Conservation (phyloP, 2,113 vertebrate species). For the Atlantisia rogersi region DNA sequence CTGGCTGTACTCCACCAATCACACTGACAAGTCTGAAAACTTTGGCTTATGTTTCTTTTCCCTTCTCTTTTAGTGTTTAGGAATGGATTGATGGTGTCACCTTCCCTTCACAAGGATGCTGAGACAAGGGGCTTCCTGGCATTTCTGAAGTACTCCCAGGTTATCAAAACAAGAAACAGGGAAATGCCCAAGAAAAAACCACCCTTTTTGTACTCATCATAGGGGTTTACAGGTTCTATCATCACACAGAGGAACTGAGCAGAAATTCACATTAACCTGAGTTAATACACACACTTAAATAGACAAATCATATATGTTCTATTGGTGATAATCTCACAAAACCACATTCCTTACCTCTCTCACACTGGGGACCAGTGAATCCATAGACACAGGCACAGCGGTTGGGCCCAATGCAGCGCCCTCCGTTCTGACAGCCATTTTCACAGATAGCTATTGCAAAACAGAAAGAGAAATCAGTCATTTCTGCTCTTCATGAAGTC, state of each 20-base stretch:
- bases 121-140: neutral
- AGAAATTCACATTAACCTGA: neutral
- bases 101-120: neutral
- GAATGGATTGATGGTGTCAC: neutral
- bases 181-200: neutral
- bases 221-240: neutral
- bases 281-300: neutral
- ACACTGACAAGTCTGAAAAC: neutral
- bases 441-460: constrained; percentile 88
- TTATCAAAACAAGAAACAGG: neutral
- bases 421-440: constrained; percentile 93
- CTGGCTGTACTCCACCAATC: neutral
- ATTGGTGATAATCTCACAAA: accelerated
- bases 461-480: neutral
- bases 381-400: constrained; percentile 96
- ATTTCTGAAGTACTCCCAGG: neutral
- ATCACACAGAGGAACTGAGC: neutral
- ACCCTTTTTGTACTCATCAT: too few relatives aligned
- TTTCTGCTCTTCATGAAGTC: neutral
- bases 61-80: neutral
- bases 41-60: neutral
- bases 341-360: constrained; percentile 83
- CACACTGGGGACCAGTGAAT: constrained; percentile 96
- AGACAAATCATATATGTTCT: neutral
- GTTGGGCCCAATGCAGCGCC: constrained; percentile 94